Evolutionary conservation across 2,888 invertebrate species (phyloP), one percentile per base, ranked within the genome.

Genomic region (Calliopum simillimum): DNA sequence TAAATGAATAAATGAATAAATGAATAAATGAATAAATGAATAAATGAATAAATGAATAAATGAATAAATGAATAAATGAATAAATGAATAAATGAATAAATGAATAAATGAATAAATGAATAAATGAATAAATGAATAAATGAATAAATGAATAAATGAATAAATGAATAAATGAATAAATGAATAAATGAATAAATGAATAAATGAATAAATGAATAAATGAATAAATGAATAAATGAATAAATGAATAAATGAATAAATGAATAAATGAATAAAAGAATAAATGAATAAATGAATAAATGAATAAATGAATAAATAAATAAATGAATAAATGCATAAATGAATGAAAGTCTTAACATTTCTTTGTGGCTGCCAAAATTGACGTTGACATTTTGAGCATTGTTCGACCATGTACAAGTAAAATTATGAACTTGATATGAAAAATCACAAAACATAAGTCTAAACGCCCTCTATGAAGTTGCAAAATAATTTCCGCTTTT

Each of bases 11-110:
- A 51, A 14, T 8, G n/a, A 51, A 14, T 51, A 14, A 51, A 51
- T 51, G n/a, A 51, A 51, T 14, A 51, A 51, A 51, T 51, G 51
- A 51, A 51, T 51, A 51, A 51, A 51, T 51, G 51, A 51, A 51
- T 51, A 51, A 51, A 51, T 51, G 51, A 14, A 51, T 51, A 51
- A 51, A 51, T 14, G 51, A 51, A 51, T 51, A 51, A 51, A 51
- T 51, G 51, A 51, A 51, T 51, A 51, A 51, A 51, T 51, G 51
- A 51, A 51, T 51, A 51, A 51, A 51, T 51, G 51, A 51, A 51
- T 51, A 51, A 51, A 51, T 51, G 51, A 51, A 51, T 51, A 51
- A 51, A 51, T 51, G 51, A 51, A 51, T 51, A 51, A 51, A 51
- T 51, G 51, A 51, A 51, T 51, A 51, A 51, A 51, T 51, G 51